Evolutionary conservation across 2,797 vertebrate species (phyloP).

Genomic region (Ptychadena robeensis): DNA sequence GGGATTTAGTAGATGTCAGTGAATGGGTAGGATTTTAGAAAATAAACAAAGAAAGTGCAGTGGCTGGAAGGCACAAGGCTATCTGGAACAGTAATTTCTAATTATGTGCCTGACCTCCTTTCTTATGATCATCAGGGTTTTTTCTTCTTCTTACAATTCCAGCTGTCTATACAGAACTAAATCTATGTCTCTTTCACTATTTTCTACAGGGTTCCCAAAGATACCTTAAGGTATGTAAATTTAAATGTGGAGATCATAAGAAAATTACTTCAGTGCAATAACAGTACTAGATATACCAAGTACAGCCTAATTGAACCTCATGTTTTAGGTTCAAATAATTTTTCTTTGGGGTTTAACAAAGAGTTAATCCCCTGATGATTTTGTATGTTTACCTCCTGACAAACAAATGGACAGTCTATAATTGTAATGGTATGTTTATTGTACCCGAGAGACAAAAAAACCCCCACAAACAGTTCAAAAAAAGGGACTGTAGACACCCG

Average conservation of each 20-base stretch:
- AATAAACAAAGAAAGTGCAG: not conserved
- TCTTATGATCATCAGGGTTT: not conserved
- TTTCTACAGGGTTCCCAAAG: not conserved
- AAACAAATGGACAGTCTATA: no score
- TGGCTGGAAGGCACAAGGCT: not conserved
- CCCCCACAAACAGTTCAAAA: no score
- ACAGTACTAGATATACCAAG: not conserved
- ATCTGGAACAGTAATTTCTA: conserved; percentile 9
- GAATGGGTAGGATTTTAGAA: not conserved
- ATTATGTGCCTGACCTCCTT: conserved; percentile 3
- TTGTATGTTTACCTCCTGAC: no score
- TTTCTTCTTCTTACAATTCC: not conserved
- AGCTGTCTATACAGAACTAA: not conserved
- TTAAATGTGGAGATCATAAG: not conserved
- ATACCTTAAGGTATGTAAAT: not conserved
- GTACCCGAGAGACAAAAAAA: no score
- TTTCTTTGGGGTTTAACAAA: no score
- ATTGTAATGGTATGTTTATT: no score
- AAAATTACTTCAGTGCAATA: not conserved
- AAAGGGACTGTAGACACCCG: no score
- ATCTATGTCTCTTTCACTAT: not conserved
- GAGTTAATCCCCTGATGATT: no score
- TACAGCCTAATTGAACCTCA: not conserved
- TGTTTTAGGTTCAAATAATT: no score
- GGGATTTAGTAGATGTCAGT: not conserved